Base-by-base conservation (phyloP, 2,797 vertebrate species). In the Centropyge bicolor region DNA sequence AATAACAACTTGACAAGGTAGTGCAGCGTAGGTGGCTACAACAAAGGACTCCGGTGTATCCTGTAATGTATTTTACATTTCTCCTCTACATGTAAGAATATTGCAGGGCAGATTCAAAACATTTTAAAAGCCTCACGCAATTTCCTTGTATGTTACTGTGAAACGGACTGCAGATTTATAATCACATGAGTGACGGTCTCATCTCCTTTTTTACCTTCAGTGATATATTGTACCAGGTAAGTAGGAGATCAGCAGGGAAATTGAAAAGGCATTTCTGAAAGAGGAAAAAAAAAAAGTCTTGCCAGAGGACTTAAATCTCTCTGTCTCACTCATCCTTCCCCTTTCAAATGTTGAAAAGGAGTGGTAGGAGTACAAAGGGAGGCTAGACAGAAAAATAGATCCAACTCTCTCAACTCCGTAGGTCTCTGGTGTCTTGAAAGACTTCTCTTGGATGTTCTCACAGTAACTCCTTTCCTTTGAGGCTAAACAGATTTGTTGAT, bases 401-500 rank as follows among this genome's bases (percentile, higher is more conserved):
- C 69, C 78, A 67, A 45, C 75, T 76, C 71, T 65, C 66, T 69
- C 66, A 55, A 24, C 51, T 69, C 78, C 57, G 78, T 80, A 20
- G 80, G 74, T 82, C 81, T 90, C 82, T 75, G 87, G 87, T 89
- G 85, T 80, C 62, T 86, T 75, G 57, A 85, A 82, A 90, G 90
- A 72, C 73, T 66, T 66, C 64, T 72, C 82, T 86, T 73, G 56
- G 59, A 89, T 86, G 80, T 87, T 86, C 76, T 74, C 59, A 22
- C 74, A 63, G 73, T 49, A 65, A 38, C 80, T 81, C 68, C 70
- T 82, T 84, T 81, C 57, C 80, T 87, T 87, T 83, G 85, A 24
- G 27, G 84, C 79, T 64, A 78, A 92, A 92, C 83, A 86, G 86
- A 91, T 90, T 86, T 81, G 83, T 75, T 91, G 89, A 90, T 89